These are phyloP conservation scores for Bruchidius siliquastri DNA, from an alignment of 2,888 invertebrate species.

Conservation along the genomic window DNA sequence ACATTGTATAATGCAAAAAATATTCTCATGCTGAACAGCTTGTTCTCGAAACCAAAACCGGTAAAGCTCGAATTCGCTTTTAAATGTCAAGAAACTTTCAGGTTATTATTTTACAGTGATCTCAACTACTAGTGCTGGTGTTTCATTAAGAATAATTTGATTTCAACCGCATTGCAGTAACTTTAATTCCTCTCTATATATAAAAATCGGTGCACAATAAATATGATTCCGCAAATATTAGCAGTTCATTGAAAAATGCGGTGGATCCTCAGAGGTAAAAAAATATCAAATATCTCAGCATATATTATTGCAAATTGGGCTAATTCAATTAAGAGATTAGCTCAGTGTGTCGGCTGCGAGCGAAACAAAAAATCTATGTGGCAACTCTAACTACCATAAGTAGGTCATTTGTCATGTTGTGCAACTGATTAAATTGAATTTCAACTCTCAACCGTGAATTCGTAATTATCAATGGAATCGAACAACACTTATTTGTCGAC, in stretches of 20 bases:
- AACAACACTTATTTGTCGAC: slow-evolving; percentile 1
- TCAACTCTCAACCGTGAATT: slow-evolving; percentile 31
- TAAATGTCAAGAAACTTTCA: not conserved
- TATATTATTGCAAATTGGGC: slow-evolving; percentile 3
- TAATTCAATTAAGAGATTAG: slow-evolving; percentile 10
- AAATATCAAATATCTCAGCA: not conserved
- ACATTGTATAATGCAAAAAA: not conserved
- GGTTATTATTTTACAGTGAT: not conserved
- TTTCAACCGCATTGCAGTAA: no score
- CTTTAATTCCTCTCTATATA: no score
- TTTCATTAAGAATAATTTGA: no score
- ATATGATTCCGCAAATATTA: not conserved
- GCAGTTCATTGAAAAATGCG: not conserved
- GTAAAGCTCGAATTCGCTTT: not conserved
- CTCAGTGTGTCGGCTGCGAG: slow-evolving; percentile 12
- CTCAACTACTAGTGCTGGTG: not conserved
- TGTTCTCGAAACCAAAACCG: not conserved
- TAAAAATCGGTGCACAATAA: no score
- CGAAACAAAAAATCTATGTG: slow-evolving; percentile 24
- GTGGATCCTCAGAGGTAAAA: not conserved
- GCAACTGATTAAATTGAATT: slow-evolving; percentile 30
- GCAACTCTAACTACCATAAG: slow-evolving; percentile 22
- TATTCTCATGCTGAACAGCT: not conserved
- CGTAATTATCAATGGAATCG: slow-evolving; percentile 28
- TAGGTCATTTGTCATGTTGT: slow-evolving; percentile 32